These are phyloP conservation scores for Epizoanthus rinbou DNA, from an alignment of 92 coral and sea anemone genomes.

Conservation along the genomic window DNA sequence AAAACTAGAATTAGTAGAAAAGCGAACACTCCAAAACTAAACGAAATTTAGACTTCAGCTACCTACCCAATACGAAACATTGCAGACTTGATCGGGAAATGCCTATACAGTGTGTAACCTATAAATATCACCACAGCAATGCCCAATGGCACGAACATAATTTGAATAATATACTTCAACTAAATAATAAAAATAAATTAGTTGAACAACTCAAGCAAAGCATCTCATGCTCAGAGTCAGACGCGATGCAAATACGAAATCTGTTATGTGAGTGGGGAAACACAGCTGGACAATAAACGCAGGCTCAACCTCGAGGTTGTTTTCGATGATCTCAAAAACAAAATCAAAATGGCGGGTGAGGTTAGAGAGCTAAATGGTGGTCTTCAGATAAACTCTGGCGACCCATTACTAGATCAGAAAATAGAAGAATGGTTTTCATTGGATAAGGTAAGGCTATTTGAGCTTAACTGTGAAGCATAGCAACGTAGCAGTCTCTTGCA, in stretches of 20 bases:
- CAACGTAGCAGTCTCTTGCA: background rate
- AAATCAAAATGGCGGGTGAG: slow-evolving; percentile 58
- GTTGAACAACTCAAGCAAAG: background rate
- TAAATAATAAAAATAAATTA: background rate
- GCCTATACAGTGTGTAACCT: slow-evolving; percentile 40
- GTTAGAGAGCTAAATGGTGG: slow-evolving; percentile 29
- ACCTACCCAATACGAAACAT: slow-evolving; percentile 65
- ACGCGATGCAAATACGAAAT: background rate
- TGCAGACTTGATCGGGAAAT: slow-evolving; percentile 56
- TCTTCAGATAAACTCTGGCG: slow-evolving; percentile 70
- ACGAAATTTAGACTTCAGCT: too few species aligned
- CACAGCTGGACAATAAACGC: slow-evolving; percentile 11
- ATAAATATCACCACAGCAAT: slow-evolving; percentile 49
- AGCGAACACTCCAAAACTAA: background rate
- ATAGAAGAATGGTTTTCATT: slow-evolving; percentile 87
- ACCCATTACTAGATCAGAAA: slow-evolving; percentile 73
- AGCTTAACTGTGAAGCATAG: background rate
- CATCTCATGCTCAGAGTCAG: background rate
- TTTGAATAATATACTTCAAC: slow-evolving; percentile 30
- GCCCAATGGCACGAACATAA: slow-evolving; percentile 54
- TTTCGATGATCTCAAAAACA: background rate
- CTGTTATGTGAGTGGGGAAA: slow-evolving; percentile 6
- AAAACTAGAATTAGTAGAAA: too few species aligned
- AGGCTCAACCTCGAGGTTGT: background rate
- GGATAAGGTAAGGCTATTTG: slow-evolving; percentile 73